Evolutionary conservation across 2,113 vertebrate species (phyloP).

Genomic region (Todiramphus saurophagus): DNA sequence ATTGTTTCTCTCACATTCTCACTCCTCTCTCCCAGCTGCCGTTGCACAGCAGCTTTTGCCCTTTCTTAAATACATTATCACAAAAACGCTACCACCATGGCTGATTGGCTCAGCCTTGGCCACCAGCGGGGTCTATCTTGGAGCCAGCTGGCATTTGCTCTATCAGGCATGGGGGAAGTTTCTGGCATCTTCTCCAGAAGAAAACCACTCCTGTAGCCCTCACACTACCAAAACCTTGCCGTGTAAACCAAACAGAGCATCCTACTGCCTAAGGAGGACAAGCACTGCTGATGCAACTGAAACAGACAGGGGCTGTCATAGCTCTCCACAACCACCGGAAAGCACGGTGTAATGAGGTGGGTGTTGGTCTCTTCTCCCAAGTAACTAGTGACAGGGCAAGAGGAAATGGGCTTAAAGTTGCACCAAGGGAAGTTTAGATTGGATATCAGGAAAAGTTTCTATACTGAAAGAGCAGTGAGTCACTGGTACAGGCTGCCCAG

Average conservation of each 20-base stretch:
- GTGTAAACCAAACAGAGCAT: rapidly evolving
- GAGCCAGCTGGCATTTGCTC: rapidly evolving
- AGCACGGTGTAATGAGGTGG: no score
- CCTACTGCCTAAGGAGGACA: neutral
- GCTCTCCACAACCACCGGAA: no score
- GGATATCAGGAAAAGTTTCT: no score
- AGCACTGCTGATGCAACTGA: rapidly evolving
- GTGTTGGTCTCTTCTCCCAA: no score
- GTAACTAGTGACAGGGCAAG: no score
- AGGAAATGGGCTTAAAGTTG: no score
- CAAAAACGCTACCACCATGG: rapidly evolving
- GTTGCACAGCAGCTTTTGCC: neutral
- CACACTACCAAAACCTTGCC: rapidly evolving
- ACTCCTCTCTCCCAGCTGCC: neutral
- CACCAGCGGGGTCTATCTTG: rapidly evolving
- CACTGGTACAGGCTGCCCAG: no score
- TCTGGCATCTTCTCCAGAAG: neutral
- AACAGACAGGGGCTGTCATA: rapidly evolving
- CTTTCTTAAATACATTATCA: neutral
- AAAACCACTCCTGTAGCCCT: rapidly evolving
- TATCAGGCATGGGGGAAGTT: rapidly evolving
- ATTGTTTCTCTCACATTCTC: neutral
- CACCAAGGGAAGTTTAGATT: no score
- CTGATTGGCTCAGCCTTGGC: no score
- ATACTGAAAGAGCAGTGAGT: no score